Conservation (phyloP, 2,888 invertebrate genomes). For the Toxonevra muliebris region DNA sequence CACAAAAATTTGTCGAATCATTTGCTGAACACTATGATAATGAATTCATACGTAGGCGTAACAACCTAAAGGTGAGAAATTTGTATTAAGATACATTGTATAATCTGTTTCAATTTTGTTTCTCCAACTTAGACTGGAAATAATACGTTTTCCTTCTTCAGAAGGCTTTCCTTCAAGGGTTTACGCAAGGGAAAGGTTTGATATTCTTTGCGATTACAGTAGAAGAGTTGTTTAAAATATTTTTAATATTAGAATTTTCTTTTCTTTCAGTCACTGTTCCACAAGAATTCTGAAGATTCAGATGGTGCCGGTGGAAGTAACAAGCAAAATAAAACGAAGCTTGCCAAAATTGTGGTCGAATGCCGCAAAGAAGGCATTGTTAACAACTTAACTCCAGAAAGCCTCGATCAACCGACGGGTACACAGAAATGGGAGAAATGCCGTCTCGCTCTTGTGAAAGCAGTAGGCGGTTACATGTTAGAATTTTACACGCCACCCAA, state of each 20-base stretch:
- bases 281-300: conserved; percentile 73
- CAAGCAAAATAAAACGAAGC: conserved; percentile 82
- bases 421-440: conserved; percentile 96
- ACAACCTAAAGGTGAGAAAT: conserved; percentile 63
- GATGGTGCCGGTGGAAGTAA: conserved; percentile 82
- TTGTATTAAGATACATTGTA: neutral
- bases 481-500: conserved; percentile 97
- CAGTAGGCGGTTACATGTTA: conserved; percentile 89
- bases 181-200: conserved; percentile 81
- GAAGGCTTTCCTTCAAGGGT: conserved; percentile 89
- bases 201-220: conserved; percentile 5
- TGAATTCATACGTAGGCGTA: conserved; percentile 73
- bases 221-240: conserved; percentile 44
- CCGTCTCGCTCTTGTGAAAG: conserved; percentile 88
- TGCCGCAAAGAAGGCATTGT: conserved; percentile 94
- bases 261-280: conserved; percentile 75
- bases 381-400: conserved; percentile 91
- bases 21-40: conserved; percentile 87
- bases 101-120: conserved; percentile 12
- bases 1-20: conserved; percentile 83
- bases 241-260: conserved; percentile 60
- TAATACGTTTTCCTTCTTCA: conserved; percentile 74
- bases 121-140: conserved; percentile 50
- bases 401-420: conserved; percentile 80
- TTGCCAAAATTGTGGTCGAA: conserved; percentile 92